Percentiles rank a stretch among this genome's conserved stretches.
These are phyloP conservation scores for Ataeniobius toweri DNA, from an alignment of 2,797 vertebrate species.

Conservation along the genomic window DNA sequence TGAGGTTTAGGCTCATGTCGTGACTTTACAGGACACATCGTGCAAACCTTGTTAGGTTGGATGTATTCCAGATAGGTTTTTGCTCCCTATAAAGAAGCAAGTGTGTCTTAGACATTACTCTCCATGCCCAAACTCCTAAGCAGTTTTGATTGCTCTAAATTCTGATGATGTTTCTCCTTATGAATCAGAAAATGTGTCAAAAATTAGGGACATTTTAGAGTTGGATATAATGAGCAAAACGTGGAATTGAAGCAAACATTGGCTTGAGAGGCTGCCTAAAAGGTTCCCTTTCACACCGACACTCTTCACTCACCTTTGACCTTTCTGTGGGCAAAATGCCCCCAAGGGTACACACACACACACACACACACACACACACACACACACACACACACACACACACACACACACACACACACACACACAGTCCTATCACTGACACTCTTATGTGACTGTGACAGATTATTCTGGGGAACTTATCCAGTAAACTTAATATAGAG, in stretches of 20 bases:
- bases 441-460: slow-evolving; percentile 51
- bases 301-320: slow-evolving; percentile 76
- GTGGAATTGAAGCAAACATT: slow-evolving; percentile 58
- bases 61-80: background rate
- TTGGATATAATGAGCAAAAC: slow-evolving; percentile 41
- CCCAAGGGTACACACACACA: slow-evolving; percentile 51
- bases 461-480: slow-evolving; percentile 56
- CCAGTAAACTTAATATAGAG: slow-evolving; percentile 76
- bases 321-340: slow-evolving; percentile 76
- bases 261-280: slow-evolving; percentile 63
- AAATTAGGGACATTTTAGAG: slow-evolving; percentile 4
- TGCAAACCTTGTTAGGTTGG: slow-evolving; percentile 1
- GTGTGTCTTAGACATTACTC: background rate
- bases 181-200: background rate
- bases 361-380: slow-evolving; percentile 8
- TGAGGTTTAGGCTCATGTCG: background rate
- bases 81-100: background rate
- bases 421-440: slow-evolving; percentile 34
- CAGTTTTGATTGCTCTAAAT: background rate
- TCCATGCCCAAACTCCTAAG: background rate
- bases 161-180: background rate
- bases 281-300: slow-evolving; percentile 76
- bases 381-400: slow-evolving; percentile 36
- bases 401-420: slow-evolving; percentile 38
- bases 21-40: slow-evolving; percentile 11